These are phyloP conservation scores for Leptothorax acervorum DNA, from an alignment of 2,888 invertebrate genomes.

Conservation along the genomic window DNA sequence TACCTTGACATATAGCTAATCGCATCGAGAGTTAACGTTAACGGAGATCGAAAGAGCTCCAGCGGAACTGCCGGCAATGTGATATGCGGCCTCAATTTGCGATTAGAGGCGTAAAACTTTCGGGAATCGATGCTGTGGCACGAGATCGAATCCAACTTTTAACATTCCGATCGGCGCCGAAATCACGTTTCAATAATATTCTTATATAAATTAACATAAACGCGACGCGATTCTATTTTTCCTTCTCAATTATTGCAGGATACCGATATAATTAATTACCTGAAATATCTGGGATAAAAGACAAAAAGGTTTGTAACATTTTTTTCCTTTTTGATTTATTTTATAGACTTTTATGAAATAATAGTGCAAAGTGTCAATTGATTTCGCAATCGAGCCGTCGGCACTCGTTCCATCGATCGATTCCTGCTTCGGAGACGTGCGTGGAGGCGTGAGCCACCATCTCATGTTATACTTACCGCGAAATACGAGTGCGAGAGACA, in stretches of 20 bases:
- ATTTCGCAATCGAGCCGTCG: slow-evolving; percentile 1
- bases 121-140: slow-evolving; percentile 26
- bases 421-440: slow-evolving; percentile 27
- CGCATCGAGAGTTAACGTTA: slow-evolving; percentile 41
- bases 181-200: slow-evolving; percentile 14
- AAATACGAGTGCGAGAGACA: slow-evolving; percentile 55
- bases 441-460: not conserved
- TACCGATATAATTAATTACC: not conserved
- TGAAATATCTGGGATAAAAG: not conserved
- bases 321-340: not conserved
- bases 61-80: slow-evolving; percentile 44
- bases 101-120: slow-evolving; percentile 37
- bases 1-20: slow-evolving; percentile 34
- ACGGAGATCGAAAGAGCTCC: slow-evolving; percentile 39
- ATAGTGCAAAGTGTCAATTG: not conserved
- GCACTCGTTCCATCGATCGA: slow-evolving; percentile 45
- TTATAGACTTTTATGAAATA: slow-evolving; percentile 12
- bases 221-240: not conserved
- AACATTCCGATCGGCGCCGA: not conserved
- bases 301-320: not conserved
- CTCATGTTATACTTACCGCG: slow-evolving; percentile 22
- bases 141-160: slow-evolving; percentile 13
- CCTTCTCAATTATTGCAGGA: not conserved
- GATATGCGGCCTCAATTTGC: slow-evolving; percentile 41
- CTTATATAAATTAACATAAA: not conserved